Evolutionary conservation across 2,113 vertebrate species (phyloP).

Genomic region (Epinephelus cyanopodus): DNA sequence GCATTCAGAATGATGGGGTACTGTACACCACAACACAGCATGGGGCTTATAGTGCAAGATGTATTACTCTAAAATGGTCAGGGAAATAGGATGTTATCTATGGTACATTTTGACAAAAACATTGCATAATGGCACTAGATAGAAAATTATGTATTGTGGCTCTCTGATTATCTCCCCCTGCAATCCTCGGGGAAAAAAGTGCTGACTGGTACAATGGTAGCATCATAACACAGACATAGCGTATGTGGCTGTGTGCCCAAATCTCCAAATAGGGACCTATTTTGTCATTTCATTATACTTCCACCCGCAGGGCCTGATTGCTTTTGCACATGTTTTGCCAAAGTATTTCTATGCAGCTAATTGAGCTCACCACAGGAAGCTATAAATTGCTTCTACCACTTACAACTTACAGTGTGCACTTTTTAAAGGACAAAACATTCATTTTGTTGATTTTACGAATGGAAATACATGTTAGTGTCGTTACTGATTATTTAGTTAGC

Average conservation of each 20-base stretch:
- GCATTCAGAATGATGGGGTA: not conserved
- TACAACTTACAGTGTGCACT: constrained; percentile 9
- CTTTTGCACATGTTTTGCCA: not conserved
- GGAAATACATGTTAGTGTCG: not conserved
- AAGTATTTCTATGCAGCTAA: constrained; percentile 48
- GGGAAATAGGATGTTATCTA: not conserved
- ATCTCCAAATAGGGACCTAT: constrained; percentile 21
- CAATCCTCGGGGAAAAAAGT: not conserved
- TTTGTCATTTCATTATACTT: constrained; percentile 38
- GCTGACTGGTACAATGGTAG: constrained; percentile 6
- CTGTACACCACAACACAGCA: constrained; percentile 1
- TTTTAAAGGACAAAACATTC: not conserved
- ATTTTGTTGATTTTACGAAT: fast-evolving
- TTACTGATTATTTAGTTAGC: not conserved
- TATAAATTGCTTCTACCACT: constrained; percentile 32
- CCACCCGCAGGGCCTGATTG: constrained; percentile 25
- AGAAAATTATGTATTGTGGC: not conserved
- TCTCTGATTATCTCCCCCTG: not conserved
- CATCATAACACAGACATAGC: not conserved
- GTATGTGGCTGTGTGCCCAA: constrained; percentile 2
- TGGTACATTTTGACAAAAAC: not conserved
- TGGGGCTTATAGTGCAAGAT: not conserved
- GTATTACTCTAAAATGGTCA: not conserved
- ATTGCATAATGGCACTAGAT: not conserved
- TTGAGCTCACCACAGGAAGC: constrained; percentile 57